phyloP scores from a whole-genome alignment of 2,888 invertebrate genomes.

The Oligia strigilis region DNA sequence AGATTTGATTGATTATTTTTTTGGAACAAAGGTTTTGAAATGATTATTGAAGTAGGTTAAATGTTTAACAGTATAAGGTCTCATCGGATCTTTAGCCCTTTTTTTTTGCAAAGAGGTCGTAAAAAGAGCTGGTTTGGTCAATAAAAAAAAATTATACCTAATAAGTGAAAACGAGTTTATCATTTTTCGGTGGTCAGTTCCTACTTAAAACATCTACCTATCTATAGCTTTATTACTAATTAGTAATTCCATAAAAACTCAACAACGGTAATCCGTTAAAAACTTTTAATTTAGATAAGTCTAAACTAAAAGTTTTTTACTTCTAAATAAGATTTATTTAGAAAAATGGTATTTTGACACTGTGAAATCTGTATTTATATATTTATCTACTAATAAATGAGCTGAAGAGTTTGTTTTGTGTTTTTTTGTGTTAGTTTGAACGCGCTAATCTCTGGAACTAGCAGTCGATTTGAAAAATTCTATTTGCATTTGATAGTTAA shows the following conservation, averaged over 20 bases:
- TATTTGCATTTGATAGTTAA: too few species aligned
- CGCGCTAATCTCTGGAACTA: too few species aligned
- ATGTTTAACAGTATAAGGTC: neutral
- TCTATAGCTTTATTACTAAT: neutral
- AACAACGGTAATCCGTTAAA: too few species aligned
- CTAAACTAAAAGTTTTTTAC: neutral
- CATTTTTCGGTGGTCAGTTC: neutral
- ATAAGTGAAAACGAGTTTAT: neutral
- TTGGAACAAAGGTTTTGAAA: neutral
- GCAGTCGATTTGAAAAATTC: too few species aligned
- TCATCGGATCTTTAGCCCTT: neutral
- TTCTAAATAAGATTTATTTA: neutral
- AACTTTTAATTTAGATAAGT: too few species aligned
- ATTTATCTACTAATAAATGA: too few species aligned
- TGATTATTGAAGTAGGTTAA: neutral
- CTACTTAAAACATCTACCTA: neutral
- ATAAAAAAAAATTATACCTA: neutral
- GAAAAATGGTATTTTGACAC: neutral
- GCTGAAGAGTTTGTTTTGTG: too few species aligned
- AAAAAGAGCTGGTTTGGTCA: neutral
- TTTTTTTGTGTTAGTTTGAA: too few species aligned
- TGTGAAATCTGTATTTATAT: too few species aligned
- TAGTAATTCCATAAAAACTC: too few species aligned
- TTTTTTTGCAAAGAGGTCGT: neutral
- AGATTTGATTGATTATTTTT: slow-evolving; percentile 12